phyloP scores from a whole-genome alignment of 2,888 invertebrate genomes.

The Leuctra nigra region DNA sequence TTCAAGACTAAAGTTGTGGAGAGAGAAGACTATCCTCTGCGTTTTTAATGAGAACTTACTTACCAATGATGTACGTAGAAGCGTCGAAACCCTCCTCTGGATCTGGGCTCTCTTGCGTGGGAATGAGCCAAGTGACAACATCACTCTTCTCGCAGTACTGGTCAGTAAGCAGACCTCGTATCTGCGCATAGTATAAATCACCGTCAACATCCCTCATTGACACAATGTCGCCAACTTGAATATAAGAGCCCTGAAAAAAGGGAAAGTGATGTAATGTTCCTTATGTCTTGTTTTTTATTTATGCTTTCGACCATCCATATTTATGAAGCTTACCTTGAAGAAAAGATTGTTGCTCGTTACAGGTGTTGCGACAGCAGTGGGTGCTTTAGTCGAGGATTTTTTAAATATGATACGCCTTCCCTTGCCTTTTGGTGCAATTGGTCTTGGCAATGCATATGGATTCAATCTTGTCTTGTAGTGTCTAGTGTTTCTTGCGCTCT shows the following conservation, averaged over 20 bases:
- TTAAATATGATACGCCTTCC: constrained; percentile 73
- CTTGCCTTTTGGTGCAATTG: constrained; percentile 54
- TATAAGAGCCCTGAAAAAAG: constrained; percentile 59
- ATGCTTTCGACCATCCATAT: no score
- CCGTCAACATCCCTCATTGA: constrained; percentile 71
- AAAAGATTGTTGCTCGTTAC: constrained; percentile 75
- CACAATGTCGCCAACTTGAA: constrained; percentile 87
- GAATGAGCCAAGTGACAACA: constrained; percentile 84
- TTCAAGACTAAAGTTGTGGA: no score
- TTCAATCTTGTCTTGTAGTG: constrained; percentile 42
- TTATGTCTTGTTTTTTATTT: no score
- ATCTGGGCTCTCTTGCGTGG: constrained; percentile 70
- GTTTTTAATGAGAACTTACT: no score
- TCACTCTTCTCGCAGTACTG: constrained; percentile 92
- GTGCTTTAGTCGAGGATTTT: constrained; percentile 72
- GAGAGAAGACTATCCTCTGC: no score
- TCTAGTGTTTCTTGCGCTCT: constrained; percentile 52
- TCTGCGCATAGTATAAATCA: constrained; percentile 80
- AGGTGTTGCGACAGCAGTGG: constrained; percentile 71
- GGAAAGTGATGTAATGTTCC: no score
- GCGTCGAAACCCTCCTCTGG: constrained; percentile 77
- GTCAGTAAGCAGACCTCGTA: constrained; percentile 82
- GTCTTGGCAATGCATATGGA: constrained; percentile 42
- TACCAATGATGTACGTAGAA: constrained; percentile 81
- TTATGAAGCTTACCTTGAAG: constrained; percentile 60